Base-by-base conservation (phyloP, 2,797 vertebrate species). In the Setipinna tenuifilis region DNA sequence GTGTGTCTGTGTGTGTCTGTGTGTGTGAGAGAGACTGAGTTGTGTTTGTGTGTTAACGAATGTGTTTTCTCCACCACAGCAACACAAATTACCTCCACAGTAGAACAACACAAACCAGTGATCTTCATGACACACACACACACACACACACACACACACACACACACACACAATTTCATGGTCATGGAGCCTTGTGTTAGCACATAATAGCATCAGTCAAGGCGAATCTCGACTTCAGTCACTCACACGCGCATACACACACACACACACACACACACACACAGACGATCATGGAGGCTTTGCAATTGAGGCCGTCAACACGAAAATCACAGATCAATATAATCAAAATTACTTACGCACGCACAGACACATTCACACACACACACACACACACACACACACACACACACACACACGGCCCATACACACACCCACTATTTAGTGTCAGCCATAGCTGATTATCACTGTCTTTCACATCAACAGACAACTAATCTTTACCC, bases 211-310 rank as follows among this genome's bases (percentile, higher is more conserved):
- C 28, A 71, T 17, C 58, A 59, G 17, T 59, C 65, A 71, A 71
- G 65, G 12, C 11, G 35, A 14, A 71, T 71, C 65, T 71, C 25
- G 9, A 0, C 21, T 62, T 62, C n/a, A 65, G 7, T 25, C 6
- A 65, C 23, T 25, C 62, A 65, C 62, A 61, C 21, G 19, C 19
- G 21, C 59, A 21, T 21, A 61, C 59, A 61, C 59, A 68, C 62
- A 68, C 62, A 68, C 62, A 65, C 62, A 68, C 62, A 68, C 62
- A 68, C 65, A 31, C 65, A 31, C 65, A 84, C 83, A 58, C 84
- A 83, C 78, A 41, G 83, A 81, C 1, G 10, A 23, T 62, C 61
- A 62, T 62, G 61, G 10, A 62, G 19, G 61, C 61, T 62, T 25
- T 62, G n/a, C 21, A 25, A 11, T 62, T 62, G 61, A 62, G 61